phyloP scores from a whole-genome alignment of 2,797 vertebrate genomes.

The Melanotaenia nigrans region DNA sequence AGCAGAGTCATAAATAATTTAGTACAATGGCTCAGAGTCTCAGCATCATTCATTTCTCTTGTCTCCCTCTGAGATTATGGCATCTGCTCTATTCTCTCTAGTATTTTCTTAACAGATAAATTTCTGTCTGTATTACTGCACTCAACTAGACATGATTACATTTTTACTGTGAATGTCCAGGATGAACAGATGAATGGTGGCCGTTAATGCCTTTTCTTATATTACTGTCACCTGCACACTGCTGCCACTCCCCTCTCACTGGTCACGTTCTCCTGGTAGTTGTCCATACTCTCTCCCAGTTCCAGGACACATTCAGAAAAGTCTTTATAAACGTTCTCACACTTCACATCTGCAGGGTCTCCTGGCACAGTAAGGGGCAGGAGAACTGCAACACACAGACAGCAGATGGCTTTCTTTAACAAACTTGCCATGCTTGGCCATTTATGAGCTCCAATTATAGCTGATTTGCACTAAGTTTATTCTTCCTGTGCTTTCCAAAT shows the following conservation, averaged over 20 bases:
- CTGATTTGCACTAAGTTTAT: too few relatives aligned
- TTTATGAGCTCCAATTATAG: neutral
- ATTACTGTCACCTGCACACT: conserved; percentile 77
- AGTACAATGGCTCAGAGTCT: conserved; percentile 72
- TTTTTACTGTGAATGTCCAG: neutral
- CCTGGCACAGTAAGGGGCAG: conserved; percentile 59
- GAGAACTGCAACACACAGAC: conserved; percentile 69
- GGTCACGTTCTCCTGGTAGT: conserved; percentile 80
- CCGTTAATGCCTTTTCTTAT: neutral
- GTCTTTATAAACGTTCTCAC: conserved; percentile 81
- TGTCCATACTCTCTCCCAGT: conserved; percentile 82
- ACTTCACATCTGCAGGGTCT: conserved; percentile 73
- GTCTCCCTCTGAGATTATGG: conserved; percentile 62
- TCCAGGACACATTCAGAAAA: conserved; percentile 84
- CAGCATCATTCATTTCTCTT: conserved; percentile 67
- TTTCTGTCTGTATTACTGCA: conserved; percentile 15
- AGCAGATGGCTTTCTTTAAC: conserved; percentile 10
- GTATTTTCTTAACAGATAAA: conserved; percentile 43
- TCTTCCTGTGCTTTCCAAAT: too few relatives aligned
- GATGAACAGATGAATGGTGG: neutral
- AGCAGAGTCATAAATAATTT: conserved; percentile 81
- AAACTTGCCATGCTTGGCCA: neutral
- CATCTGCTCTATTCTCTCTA: conserved; percentile 58
- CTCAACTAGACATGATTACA: conserved; percentile 7
- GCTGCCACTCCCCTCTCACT: conserved; percentile 73